Conservation (phyloP, 1,140 invertebrate genomes). For the Bombus confusus region DNA sequence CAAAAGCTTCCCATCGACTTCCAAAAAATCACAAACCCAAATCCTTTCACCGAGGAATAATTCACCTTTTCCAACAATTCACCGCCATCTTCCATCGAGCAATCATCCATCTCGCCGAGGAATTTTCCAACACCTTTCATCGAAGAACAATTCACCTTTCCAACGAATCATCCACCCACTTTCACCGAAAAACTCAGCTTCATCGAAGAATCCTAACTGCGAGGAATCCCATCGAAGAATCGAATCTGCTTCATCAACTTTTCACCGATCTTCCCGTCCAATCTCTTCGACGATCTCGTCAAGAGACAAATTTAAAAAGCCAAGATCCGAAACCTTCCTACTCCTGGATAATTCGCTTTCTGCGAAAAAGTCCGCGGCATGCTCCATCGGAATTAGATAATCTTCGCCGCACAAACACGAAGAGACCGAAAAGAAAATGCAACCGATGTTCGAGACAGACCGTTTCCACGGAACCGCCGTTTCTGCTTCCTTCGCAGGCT, state of each 20-base stretch:
- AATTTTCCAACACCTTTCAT: neutral
- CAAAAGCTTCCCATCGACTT: too few species aligned
- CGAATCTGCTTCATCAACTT: neutral
- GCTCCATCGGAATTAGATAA: neutral
- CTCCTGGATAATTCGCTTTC: neutral
- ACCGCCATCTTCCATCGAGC: neutral
- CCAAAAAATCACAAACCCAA: too few species aligned
- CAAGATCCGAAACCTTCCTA: neutral
- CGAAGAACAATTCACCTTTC: neutral
- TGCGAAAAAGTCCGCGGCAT: too few species aligned
- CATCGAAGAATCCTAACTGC: neutral
- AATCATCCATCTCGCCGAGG: neutral
- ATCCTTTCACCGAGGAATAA: neutral
- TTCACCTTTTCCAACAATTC: neutral
- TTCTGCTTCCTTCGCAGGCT: neutral
- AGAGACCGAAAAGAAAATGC: neutral
- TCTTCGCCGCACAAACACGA: neutral
- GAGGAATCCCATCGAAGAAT: neutral
- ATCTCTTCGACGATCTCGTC: too few species aligned
- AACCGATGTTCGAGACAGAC: neutral
- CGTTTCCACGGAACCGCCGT: conserved; percentile 47
- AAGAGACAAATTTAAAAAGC: too few species aligned
- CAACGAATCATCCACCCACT: neutral
- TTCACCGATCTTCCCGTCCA: neutral
- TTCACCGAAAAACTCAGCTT: neutral